Evolutionary conservation across 2,888 invertebrate species (phyloP).

Genomic region (Dasypolia templi): DNA sequence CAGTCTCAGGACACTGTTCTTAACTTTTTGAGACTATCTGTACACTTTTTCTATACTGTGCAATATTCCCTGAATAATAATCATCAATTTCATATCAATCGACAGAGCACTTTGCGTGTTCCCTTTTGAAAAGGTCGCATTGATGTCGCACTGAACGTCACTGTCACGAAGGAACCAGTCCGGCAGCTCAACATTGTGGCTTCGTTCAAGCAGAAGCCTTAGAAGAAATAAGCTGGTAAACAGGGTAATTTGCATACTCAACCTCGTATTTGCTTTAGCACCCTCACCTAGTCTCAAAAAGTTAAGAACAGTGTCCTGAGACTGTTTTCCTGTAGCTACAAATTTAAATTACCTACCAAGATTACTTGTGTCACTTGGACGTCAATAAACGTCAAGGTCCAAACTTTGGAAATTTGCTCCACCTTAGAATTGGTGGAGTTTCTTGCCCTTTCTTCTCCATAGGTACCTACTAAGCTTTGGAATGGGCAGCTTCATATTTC

Average conservation of each 20-base stretch:
- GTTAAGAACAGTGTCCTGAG: background rate
- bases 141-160: background rate
- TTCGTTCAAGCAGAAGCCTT: constrained; percentile 31
- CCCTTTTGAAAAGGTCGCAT: constrained; percentile 46
- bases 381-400: background rate
- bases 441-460: too few relatives aligned
- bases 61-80: too few relatives aligned
- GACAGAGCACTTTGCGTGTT: constrained; percentile 46
- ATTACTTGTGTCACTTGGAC: background rate
- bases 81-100: too few relatives aligned
- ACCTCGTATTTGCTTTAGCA: background rate
- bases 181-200: background rate
- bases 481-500: too few relatives aligned
- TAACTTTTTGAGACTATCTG: background rate
- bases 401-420: too few relatives aligned
- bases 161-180: constrained; percentile 22
- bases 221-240: background rate
- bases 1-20: background rate
- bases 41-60: too few relatives aligned
- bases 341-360: too few relatives aligned
- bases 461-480: too few relatives aligned
- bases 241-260: background rate
- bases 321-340: background rate
- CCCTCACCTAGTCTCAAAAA: background rate
- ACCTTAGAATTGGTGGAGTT: too few relatives aligned